Conservation (phyloP, 2,797 vertebrate species). For the Phrynocephalus forsythii region DNA sequence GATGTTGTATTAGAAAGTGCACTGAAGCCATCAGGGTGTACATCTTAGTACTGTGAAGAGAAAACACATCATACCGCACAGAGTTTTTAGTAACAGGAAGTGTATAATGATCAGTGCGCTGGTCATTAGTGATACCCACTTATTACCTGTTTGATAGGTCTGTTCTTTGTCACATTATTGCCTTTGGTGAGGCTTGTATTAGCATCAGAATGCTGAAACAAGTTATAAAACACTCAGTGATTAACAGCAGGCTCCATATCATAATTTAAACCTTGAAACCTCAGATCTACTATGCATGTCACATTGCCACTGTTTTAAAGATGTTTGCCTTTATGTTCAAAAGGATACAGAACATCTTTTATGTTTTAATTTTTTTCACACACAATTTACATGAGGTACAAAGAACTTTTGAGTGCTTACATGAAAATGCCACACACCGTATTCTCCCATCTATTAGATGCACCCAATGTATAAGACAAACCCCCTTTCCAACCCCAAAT, state of each 20-base stretch:
- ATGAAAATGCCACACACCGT: not conserved
- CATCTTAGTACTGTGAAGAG: slow-evolving; percentile 67
- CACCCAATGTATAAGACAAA: no score
- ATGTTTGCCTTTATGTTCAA: not conserved
- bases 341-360: not conserved
- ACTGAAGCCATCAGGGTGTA: slow-evolving; percentile 54
- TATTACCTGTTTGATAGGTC: slow-evolving; percentile 68
- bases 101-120: slow-evolving; percentile 39
- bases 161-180: slow-evolving; percentile 69
- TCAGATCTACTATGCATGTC: not conserved
- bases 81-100: slow-evolving; percentile 58
- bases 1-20: slow-evolving; percentile 48
- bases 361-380: not conserved
- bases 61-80: slow-evolving; percentile 32
- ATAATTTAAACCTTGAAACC: not conserved
- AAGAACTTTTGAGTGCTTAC: not conserved
- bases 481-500: no score
- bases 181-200: slow-evolving; percentile 74
- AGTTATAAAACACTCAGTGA: slow-evolving; percentile 66
- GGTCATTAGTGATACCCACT: slow-evolving; percentile 21
- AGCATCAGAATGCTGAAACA: slow-evolving; percentile 70
- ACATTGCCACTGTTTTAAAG: slow-evolving; percentile 14
- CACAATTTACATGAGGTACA: not conserved
- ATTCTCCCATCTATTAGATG: no score
- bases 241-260: slow-evolving; percentile 26